Conservation (phyloP, 2,888 invertebrate species). For the Isoperla grammatica region DNA sequence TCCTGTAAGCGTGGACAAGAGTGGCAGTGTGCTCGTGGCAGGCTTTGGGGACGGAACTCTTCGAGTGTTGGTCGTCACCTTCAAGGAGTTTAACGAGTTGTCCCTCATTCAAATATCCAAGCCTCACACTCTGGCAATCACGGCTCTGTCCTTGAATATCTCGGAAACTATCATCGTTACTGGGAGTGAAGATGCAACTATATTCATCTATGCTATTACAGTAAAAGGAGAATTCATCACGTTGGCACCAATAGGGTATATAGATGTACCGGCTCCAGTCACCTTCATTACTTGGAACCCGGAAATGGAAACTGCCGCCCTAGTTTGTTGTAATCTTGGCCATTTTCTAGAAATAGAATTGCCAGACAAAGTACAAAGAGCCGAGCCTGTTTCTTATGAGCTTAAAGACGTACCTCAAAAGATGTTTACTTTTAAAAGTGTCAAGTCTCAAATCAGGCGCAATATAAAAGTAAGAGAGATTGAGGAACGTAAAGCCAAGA, state of each 20-base stretch:
- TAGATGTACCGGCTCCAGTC: constrained; percentile 56
- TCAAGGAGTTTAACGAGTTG: neutral
- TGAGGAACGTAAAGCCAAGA: constrained; percentile 47
- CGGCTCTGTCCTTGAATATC: constrained; percentile 55
- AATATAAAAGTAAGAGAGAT: constrained; percentile 55
- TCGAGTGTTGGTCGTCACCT: constrained; percentile 45
- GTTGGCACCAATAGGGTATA: constrained; percentile 53
- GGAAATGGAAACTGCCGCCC: constrained; percentile 42
- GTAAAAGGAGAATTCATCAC: constrained; percentile 39
- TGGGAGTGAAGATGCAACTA: constrained; percentile 59
- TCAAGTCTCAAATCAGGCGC: constrained; percentile 54
- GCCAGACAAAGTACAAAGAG: constrained; percentile 42
- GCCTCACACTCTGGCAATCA: constrained; percentile 58
- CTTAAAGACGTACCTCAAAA: constrained; percentile 41
- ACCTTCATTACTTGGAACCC: constrained; percentile 65
- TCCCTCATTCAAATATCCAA: constrained; percentile 23
- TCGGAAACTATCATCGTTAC: constrained; percentile 56
- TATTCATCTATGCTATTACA: constrained; percentile 58
- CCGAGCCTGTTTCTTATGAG: constrained; percentile 47
- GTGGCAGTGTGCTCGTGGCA: constrained; percentile 59
- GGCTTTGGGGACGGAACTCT: constrained; percentile 69
- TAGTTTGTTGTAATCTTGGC: constrained; percentile 53
- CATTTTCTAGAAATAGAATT: constrained; percentile 51
- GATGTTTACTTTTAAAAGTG: constrained; percentile 49
- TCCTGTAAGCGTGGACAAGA: constrained; percentile 46